Evolutionary conservation across 2,113 vertebrate genomes (phyloP).

Genomic region (Paratilapia polleni): DNA sequence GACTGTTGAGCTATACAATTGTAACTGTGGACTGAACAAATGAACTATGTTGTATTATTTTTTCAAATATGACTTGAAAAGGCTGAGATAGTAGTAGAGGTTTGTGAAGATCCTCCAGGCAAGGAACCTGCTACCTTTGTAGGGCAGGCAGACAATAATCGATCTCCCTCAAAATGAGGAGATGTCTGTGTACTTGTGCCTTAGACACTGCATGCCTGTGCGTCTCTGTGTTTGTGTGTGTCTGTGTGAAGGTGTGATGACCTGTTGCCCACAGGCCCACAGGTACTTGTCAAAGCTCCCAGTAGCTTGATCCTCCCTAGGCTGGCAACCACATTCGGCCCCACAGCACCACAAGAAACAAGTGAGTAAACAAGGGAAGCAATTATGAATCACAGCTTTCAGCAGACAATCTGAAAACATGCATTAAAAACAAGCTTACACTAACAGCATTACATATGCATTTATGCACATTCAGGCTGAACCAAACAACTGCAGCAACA

Average conservation of each 20-base stretch:
- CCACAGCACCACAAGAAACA: slow-evolving; percentile 54
- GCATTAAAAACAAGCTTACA: slow-evolving; percentile 49
- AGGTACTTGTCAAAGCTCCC: slow-evolving; percentile 67
- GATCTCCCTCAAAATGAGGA: slow-evolving; percentile 42
- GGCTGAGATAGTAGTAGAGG: not conserved
- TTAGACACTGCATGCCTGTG: not conserved
- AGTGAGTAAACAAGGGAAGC: slow-evolving; percentile 70
- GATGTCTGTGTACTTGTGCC: slow-evolving; percentile 19
- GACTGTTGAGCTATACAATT: not conserved
- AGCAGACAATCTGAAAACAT: slow-evolving; percentile 49
- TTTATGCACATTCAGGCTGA: slow-evolving; percentile 64
- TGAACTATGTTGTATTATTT: not conserved
- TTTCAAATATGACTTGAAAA: not conserved
- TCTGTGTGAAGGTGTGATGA: slow-evolving; percentile 60
- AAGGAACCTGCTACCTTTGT: not conserved
- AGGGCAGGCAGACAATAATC: slow-evolving; percentile 27
- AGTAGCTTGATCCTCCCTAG: slow-evolving; percentile 41
- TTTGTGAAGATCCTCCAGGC: slow-evolving; percentile 40
- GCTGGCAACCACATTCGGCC: slow-evolving; percentile 23
- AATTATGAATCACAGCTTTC: slow-evolving; percentile 69
- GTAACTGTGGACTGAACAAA: not conserved
- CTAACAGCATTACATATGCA: slow-evolving; percentile 66
- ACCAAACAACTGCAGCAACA: slow-evolving; percentile 49
- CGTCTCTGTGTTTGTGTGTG: not conserved
- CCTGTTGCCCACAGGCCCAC: slow-evolving; percentile 61